A percentile compares a stretch with the other conserved stretches of the same genome.
Evolutionary conservation across 2,797 vertebrate species (phyloP).

Genomic region (Phoxinus dragarum): DNA sequence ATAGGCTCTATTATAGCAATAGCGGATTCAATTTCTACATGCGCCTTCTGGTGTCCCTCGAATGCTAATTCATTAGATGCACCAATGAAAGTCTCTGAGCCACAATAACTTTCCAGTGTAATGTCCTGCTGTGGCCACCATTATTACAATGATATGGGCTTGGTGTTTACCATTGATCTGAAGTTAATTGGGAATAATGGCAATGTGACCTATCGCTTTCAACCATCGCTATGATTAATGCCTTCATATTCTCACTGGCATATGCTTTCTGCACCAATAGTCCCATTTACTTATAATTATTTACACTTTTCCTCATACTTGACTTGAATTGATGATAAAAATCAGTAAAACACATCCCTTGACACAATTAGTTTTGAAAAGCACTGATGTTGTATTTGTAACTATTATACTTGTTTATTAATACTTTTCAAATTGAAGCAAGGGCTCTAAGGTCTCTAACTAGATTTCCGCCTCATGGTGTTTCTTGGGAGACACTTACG

Average conservation of each 20-base stretch:
- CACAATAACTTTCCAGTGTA: neutral
- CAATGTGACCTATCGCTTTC: conserved; percentile 30
- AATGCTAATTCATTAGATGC: conserved; percentile 30
- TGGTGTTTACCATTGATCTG: conserved; percentile 13
- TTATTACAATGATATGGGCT: conserved; percentile 26
- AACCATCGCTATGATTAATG: conserved; percentile 56
- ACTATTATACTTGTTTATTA: neutral
- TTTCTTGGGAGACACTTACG: neutral
- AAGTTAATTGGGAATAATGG: conserved; percentile 51
- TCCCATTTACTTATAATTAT: conserved; percentile 55
- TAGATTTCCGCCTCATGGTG: neutral
- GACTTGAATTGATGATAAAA: conserved; percentile 34
- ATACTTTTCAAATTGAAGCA: neutral
- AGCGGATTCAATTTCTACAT: neutral
- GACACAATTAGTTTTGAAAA: neutral
- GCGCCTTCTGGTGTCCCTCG: neutral
- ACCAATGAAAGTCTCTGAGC: conserved; percentile 7
- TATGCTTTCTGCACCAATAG: conserved; percentile 35
- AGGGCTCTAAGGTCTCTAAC: neutral
- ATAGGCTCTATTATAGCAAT: neutral
- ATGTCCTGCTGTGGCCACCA: neutral
- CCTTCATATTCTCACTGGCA: conserved; percentile 17
- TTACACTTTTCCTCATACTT: conserved; percentile 53
- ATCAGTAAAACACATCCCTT: conserved; percentile 1
- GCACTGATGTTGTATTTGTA: neutral